A percentile compares a stretch with the other conserved stretches of the same genome.
Evolutionary conservation across 2,113 vertebrate species (phyloP).

Genomic region (Lepidothrix coronata): DNA sequence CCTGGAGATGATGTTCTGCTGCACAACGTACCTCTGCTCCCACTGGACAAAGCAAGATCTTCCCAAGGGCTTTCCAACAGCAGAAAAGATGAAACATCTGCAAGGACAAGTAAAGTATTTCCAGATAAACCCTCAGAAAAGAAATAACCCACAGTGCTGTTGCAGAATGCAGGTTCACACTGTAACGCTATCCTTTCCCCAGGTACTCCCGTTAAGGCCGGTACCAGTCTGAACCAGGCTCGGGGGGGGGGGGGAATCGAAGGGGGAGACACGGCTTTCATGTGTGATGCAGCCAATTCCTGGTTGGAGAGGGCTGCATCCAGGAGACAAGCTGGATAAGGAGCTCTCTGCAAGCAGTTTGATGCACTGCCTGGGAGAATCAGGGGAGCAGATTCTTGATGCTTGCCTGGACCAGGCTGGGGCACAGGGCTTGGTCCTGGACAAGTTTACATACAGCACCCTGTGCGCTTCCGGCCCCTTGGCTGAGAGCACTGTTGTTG

Average conservation of each 20-base stretch:
- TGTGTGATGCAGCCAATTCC: rapidly evolving
- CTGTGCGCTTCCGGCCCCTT: rapidly evolving
- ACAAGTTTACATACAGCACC: rapidly evolving
- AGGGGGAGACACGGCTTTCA: rapidly evolving
- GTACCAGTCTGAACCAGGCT: background rate
- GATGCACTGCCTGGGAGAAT: background rate
- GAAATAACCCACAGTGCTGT: background rate
- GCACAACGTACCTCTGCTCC: rapidly evolving
- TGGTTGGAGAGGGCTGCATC: no score
- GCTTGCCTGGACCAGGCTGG: background rate
- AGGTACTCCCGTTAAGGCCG: rapidly evolving
- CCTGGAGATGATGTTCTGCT: background rate
- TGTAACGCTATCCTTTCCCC: background rate
- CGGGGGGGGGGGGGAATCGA: background rate
- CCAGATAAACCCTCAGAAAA: background rate
- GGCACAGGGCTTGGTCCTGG: rapidly evolving
- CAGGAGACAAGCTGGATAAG: background rate
- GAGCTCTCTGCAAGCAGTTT: background rate
- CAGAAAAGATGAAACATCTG: background rate
- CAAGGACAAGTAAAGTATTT: background rate
- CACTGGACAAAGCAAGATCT: rapidly evolving
- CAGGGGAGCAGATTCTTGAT: background rate
- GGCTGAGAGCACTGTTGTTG: background rate
- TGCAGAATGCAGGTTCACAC: background rate
- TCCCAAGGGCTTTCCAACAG: background rate